These are phyloP conservation scores for Adineta ricciae DNA, from an alignment of 2,888 invertebrate species.

Conservation along the genomic window DNA sequence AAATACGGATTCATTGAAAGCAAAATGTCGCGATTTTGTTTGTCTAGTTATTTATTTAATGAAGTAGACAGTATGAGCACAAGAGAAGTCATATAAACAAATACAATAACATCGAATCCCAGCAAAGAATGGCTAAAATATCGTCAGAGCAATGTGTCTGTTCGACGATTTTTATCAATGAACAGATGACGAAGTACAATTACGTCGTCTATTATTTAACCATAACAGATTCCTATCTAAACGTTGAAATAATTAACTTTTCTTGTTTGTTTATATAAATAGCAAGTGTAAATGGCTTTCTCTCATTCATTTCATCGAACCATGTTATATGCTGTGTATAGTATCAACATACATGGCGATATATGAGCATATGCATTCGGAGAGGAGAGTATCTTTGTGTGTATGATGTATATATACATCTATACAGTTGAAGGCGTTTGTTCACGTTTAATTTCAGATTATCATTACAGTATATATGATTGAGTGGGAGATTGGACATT, in stretches of 20 bases:
- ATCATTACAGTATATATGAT: not conserved
- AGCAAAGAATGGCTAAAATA: not conserved
- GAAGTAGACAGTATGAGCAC: not conserved
- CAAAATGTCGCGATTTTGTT: not conserved
- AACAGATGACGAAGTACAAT: not conserved
- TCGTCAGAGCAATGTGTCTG: not conserved
- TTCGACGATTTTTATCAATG: not conserved
- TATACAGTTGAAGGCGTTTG: not conserved
- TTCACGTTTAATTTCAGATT: slow-evolving; percentile 1
- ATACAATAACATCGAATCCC: not conserved
- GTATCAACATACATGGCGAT: not conserved
- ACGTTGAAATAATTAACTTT: not conserved
- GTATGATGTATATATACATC: not conserved
- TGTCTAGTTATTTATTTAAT: not conserved
- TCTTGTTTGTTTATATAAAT: not conserved
- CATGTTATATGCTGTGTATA: not conserved
- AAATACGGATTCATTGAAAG: too few species aligned
- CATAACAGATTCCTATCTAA: not conserved
- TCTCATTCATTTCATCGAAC: not conserved
- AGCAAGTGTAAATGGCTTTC: not conserved
- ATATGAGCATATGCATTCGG: not conserved
- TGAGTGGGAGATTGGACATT: not conserved
- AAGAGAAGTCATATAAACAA: not conserved
- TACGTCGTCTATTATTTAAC: not conserved
- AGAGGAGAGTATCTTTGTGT: not conserved